Evolutionary conservation across 2,797 vertebrate species (phyloP).

Genomic region (Tympanoctomys barrerae): DNA sequence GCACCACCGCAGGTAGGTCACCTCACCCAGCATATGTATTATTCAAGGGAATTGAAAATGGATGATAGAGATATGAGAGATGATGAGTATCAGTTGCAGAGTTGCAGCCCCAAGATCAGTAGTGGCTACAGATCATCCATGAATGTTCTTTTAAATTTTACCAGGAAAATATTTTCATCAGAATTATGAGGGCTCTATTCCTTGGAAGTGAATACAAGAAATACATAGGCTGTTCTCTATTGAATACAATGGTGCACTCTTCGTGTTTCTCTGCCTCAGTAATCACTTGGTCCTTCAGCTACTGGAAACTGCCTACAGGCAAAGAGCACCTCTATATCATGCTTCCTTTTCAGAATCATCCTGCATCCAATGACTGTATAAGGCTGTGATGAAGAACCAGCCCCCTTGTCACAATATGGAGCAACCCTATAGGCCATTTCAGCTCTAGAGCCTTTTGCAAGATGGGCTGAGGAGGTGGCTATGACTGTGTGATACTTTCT

Average conservation of each 20-base stretch:
- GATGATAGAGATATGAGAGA: neutral
- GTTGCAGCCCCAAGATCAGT: neutral
- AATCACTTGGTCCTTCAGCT: neutral
- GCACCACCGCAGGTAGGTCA: neutral
- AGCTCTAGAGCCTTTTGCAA: neutral
- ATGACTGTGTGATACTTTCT: neutral
- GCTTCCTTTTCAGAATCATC: neutral
- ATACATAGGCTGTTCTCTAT: neutral
- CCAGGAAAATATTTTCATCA: neutral
- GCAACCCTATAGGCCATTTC: neutral
- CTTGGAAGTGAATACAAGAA: neutral
- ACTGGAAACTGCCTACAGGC: neutral
- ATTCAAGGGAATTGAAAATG: neutral
- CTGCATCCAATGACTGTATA: neutral
- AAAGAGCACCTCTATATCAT: neutral
- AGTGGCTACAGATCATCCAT: neutral
- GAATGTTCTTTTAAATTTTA: conserved; percentile 10
- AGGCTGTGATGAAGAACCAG: neutral
- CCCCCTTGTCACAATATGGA: neutral
- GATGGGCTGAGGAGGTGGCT: neutral
- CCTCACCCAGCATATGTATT: no score
- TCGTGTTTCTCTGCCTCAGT: neutral
- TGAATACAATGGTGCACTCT: neutral
- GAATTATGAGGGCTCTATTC: neutral
- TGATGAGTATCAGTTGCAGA: neutral